phyloP scores from a whole-genome alignment of 1,140 invertebrate genomes.

The Camponotus floridanus region DNA sequence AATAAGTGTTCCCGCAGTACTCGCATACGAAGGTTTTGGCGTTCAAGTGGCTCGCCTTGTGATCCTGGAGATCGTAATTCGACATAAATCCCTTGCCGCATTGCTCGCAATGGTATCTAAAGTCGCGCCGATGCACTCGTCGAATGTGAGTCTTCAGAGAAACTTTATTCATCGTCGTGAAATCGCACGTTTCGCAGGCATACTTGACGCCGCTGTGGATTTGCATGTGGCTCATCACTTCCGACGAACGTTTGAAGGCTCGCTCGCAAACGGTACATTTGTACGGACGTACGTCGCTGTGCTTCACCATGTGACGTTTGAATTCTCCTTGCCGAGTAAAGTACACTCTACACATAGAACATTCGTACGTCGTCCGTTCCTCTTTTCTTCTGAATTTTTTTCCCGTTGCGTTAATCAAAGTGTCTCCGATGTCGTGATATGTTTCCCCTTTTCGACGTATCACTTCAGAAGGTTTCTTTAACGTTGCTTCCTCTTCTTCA shows the following conservation, averaged over 20 bases:
- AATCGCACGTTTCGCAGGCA: constrained; percentile 26
- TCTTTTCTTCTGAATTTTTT: neutral
- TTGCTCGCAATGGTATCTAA: constrained; percentile 23
- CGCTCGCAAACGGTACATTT: constrained; percentile 27
- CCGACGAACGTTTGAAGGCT: constrained; percentile 40
- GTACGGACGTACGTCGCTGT: constrained; percentile 33
- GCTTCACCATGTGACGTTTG: constrained; percentile 41
- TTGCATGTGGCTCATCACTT: neutral
- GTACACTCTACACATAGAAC: neutral
- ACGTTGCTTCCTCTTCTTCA: neutral
- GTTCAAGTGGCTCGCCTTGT: neutral
- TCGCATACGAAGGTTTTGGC: constrained; percentile 40
- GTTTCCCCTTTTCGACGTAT: neutral
- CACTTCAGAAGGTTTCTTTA: neutral
- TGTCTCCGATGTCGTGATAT: too few relatives aligned
- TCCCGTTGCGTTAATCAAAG: neutral
- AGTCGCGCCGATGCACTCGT: constrained; percentile 7
- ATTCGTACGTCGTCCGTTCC: neutral
- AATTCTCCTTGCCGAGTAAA: neutral
- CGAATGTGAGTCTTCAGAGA: constrained; percentile 15
- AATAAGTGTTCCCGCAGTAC: constrained; percentile 31
- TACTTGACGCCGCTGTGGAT: neutral
- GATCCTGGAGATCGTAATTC: constrained; percentile 11
- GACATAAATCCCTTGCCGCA: constrained; percentile 6
- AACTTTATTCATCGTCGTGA: constrained; percentile 4